Evolutionary conservation across 2,797 vertebrate genomes (phyloP), one percentile per base, ranked within the genome.

Genomic region (Phrynocephalus guinanensis): DNA sequence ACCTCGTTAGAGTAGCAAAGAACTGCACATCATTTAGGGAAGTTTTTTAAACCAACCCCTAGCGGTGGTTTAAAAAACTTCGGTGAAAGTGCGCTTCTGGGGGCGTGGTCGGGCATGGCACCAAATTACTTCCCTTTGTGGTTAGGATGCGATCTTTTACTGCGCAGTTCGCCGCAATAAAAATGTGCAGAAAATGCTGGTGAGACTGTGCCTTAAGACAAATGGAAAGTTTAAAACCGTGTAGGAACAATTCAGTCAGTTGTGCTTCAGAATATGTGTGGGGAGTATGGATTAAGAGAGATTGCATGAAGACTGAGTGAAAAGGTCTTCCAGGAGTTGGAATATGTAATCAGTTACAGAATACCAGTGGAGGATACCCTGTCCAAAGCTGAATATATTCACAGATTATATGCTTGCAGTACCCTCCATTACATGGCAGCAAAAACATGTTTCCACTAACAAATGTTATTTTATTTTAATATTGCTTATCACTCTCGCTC

Each of bases 371-470:
- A n/a, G 87, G 85, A 86, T 71, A 0, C 3, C 8, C 88, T 87
- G 2, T 26, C 2, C 22, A 44, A 84, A 5, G 30, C 30, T 56
- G 83, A 63, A 20, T 78, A 13, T 77, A 87, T 85, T 88, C 0
- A 24, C 71, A 16, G 1, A 26, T 83, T 85, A 38, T 20, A 85
- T 81, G 66, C 60, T 1, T 71, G 2, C n/a, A 71, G 5, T 16
- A 83, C 76, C 20, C 50, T 85, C 70, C 1, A 2, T 85, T 85
- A 91, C 88, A 80, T 80, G 10, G 2, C 22, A 22, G 30, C 22
- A 7, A 79, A 10, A n/a, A 9, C 10, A 1, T 10, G 72, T n/a
- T 66, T 85, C 1, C 1, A 82, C 87, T 83, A 38, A 68, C 6
- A 44, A 20, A 33, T 33, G 5, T 73, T 75, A 3, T 38, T 67